Evolutionary conservation across 2,113 vertebrate species (phyloP).

Genomic region (Tetraodon nigroviridis): DNA sequence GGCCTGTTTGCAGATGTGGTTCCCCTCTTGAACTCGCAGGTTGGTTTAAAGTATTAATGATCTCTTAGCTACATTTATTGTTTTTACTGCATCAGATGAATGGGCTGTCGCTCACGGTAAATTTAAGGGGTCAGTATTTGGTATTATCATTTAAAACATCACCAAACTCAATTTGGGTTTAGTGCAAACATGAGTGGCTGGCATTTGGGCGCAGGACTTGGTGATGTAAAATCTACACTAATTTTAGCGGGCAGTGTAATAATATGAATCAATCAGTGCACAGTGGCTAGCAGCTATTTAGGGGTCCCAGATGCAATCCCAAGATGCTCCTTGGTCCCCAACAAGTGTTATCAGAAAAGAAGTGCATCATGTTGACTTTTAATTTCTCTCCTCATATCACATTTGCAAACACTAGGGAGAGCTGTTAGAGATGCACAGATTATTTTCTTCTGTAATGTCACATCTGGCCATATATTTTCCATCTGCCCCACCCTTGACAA

Average conservation of each 20-base stretch:
- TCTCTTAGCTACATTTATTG: too few species aligned
- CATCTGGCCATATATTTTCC: constrained; percentile 47
- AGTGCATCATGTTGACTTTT: constrained; percentile 58
- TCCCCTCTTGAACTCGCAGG: too few species aligned
- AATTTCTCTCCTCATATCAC: constrained; percentile 62
- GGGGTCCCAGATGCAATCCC: constrained; percentile 34
- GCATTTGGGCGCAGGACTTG: neutral
- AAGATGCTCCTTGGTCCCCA: constrained; percentile 45
- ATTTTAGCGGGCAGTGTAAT: constrained; percentile 58
- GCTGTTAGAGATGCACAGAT: constrained; percentile 58
- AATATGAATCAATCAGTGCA: constrained; percentile 48
- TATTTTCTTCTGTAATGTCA: constrained; percentile 70
- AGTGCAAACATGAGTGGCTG: too few species aligned
- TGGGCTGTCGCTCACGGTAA: too few species aligned
- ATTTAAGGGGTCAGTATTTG: neutral
- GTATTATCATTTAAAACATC: neutral
- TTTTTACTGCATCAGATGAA: too few species aligned
- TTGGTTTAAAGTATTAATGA: too few species aligned
- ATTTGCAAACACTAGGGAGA: constrained; percentile 52
- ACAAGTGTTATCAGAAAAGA: constrained; percentile 58
- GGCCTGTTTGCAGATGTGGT: too few species aligned
- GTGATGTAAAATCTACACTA: neutral
- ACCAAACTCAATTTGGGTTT: too few species aligned
- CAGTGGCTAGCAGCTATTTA: constrained; percentile 47
- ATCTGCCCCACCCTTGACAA: constrained; percentile 34